A percentile compares a stretch with the other conserved stretches of the same genome.
These are phyloP conservation scores for Cephus runcator DNA, from an alignment of 2,888 invertebrate genomes.

Conservation along the genomic window DNA sequence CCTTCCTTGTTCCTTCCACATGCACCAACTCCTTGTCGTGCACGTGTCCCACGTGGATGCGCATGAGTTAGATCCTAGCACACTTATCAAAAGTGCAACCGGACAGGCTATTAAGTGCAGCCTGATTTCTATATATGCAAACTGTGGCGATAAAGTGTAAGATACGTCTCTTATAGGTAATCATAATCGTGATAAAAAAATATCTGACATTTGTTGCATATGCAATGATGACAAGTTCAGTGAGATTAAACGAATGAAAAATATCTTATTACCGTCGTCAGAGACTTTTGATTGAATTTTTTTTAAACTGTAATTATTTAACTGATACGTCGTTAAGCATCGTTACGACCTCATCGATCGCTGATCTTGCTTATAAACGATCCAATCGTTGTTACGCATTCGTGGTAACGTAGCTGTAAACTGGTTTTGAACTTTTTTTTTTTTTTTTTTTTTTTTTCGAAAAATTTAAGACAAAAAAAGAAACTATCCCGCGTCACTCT, in stretches of 20 bases:
- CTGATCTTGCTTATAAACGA: not conserved
- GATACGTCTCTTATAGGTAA: not conserved
- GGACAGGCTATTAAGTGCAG: no score
- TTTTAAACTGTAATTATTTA: not conserved
- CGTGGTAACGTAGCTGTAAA: not conserved
- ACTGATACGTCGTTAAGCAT: not conserved
- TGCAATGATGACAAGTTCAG: not conserved
- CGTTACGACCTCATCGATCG: not conserved
- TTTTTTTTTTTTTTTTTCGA: no score
- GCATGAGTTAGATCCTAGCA: not conserved
- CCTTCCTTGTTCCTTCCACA: slow-evolving; percentile 12
- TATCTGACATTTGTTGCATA: not conserved
- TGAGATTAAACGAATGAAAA: not conserved
- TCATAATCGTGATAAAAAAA: not conserved
- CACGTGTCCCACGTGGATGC: not conserved
- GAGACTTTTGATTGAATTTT: not conserved
- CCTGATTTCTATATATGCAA: not conserved
- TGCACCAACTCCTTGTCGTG: not conserved
- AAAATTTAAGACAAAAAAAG: not conserved
- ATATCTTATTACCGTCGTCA: not conserved
- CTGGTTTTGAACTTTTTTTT: not conserved
- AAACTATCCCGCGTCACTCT: not conserved
- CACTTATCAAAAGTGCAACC: not conserved
- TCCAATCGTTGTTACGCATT: not conserved
- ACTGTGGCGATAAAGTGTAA: not conserved